phyloP scores from a whole-genome alignment of 2,797 vertebrate species.

The Poliocrania exsul region DNA sequence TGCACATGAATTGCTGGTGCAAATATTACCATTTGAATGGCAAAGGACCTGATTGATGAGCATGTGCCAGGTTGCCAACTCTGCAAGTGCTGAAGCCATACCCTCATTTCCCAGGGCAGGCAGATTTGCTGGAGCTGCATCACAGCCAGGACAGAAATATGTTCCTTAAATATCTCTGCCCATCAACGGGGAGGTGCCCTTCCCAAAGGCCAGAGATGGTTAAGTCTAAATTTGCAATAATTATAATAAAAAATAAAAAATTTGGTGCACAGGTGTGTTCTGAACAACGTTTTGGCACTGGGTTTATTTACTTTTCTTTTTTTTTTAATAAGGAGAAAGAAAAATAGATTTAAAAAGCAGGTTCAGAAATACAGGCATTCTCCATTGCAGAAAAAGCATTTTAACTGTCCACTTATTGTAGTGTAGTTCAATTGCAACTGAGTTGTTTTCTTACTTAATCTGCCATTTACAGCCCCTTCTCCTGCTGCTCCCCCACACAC shows the following conservation, averaged over 20 bases:
- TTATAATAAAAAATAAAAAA: too few relatives aligned
- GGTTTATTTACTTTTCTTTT: not conserved
- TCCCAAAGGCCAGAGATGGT: not conserved
- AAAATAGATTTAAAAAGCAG: not conserved
- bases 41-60: constrained; percentile 20
- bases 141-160: not conserved
- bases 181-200: not conserved
- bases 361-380: not conserved
- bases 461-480: not conserved
- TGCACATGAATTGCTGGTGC: constrained; percentile 43
- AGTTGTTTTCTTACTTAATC: not conserved
- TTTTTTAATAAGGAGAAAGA: not conserved
- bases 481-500: not conserved
- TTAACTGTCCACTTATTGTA: not conserved
- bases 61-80: not conserved
- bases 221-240: not conserved
- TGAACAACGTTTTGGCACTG: not conserved
- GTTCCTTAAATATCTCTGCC: not conserved
- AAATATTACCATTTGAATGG: constrained; percentile 52
- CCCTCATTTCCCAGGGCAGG: not conserved
- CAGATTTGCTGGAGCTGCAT: not conserved
- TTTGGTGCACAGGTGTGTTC: not conserved
- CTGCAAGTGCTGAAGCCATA: constrained; percentile 1
- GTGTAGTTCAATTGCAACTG: not conserved
- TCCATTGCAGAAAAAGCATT: not conserved